Evolutionary conservation across 2,888 invertebrate species (phyloP).

Genomic region (Cheilosia urbana): DNA sequence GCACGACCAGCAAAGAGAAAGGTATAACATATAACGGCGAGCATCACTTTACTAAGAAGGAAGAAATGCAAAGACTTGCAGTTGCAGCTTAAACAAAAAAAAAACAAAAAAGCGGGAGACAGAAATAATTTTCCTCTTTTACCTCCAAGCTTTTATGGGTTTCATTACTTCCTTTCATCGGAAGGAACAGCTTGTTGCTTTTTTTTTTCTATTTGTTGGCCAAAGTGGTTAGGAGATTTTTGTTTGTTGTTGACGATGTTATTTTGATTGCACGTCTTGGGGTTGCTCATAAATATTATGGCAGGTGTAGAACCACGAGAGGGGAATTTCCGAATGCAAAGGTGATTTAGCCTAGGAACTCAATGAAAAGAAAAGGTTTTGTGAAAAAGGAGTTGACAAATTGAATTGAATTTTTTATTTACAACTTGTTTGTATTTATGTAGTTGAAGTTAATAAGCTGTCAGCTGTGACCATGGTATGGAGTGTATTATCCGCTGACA

Average conservation of each 20-base stretch:
- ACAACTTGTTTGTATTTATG: no score
- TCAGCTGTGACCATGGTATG: no score
- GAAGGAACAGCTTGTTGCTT: no score
- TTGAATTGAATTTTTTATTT: no score
- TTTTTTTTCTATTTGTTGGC: no score
- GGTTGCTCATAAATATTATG: not conserved
- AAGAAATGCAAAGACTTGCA: slow-evolving; percentile 9
- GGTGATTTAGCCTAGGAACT: not conserved
- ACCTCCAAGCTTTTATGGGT: not conserved
- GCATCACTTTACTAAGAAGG: slow-evolving; percentile 1
- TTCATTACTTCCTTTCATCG: slow-evolving; percentile 4
- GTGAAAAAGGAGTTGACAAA: no score
- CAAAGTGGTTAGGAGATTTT: slow-evolving; percentile 27
- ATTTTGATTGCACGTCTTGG: slow-evolving; percentile 5
- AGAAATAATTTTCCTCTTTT: slow-evolving; percentile 3
- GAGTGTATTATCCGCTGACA: not conserved
- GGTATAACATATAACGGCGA: slow-evolving; percentile 1
- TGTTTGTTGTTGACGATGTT: slow-evolving; percentile 17
- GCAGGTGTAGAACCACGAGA: not conserved
- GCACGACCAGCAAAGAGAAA: not conserved
- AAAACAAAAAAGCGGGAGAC: slow-evolving; percentile 12
- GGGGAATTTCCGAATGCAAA: not conserved
- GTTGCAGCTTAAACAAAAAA: slow-evolving; percentile 3
- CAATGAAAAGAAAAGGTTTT: not conserved
- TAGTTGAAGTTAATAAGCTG: no score